phyloP scores from a whole-genome alignment of 2,797 vertebrate genomes.

The Fratercula arctica region DNA sequence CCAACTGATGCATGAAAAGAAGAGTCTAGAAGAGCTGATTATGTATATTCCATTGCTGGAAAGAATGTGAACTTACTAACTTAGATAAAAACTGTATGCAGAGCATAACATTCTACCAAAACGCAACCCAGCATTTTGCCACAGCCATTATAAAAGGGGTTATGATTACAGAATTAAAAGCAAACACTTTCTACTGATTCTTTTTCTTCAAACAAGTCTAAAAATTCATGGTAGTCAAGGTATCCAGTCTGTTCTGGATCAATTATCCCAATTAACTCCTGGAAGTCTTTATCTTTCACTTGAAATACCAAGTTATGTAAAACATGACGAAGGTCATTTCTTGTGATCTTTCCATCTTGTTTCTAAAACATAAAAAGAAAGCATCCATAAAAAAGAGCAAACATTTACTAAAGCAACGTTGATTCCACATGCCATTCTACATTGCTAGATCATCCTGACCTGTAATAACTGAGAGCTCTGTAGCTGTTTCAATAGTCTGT shows the following conservation, averaged over 20 bases:
- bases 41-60: background rate
- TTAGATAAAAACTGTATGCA: background rate
- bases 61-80: background rate
- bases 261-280: constrained; percentile 67
- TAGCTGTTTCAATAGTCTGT: background rate
- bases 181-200: background rate
- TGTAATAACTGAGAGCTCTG: background rate
- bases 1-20: background rate
- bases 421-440: background rate
- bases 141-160: background rate
- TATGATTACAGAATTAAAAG: background rate
- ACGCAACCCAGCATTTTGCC: background rate
- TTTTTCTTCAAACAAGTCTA: constrained; percentile 57
- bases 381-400: background rate
- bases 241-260: constrained; percentile 66
- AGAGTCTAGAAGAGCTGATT: background rate
- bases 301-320: constrained; percentile 48
- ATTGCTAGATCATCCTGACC: background rate
- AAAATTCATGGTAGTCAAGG: constrained; percentile 35
- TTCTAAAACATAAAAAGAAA: constrained; percentile 42
- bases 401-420: background rate
- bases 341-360: constrained; percentile 44
- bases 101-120: background rate
- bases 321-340: constrained; percentile 58
- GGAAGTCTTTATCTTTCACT: constrained; percentile 70